Evolutionary conservation across 2,113 vertebrate species (phyloP).

Genomic region (Collichthys lucidus): DNA sequence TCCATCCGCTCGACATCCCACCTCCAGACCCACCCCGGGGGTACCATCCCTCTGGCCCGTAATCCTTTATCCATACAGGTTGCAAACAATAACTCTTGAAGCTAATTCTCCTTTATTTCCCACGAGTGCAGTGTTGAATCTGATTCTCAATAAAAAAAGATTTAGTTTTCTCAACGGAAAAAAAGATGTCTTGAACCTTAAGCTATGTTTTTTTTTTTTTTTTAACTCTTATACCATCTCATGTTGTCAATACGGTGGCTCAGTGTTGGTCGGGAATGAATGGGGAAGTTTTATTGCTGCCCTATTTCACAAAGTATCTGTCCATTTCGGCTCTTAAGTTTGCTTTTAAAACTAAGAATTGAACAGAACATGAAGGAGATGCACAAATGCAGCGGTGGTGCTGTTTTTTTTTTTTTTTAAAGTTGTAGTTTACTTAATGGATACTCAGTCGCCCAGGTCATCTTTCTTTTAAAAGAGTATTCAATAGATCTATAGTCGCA

Average conservation of each 20-base stretch:
- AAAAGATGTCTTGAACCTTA: constrained; percentile 47
- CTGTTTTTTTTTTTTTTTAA: not conserved
- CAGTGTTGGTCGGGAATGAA: constrained; percentile 23
- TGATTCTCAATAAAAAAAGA: constrained; percentile 66
- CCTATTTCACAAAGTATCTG: constrained; percentile 36
- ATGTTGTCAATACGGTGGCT: constrained; percentile 19
- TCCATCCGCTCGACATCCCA: constrained; percentile 39
- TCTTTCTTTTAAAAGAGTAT: no score
- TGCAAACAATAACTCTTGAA: constrained; percentile 64
- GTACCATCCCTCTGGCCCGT: constrained; percentile 38
- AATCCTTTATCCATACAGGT: constrained; percentile 50
- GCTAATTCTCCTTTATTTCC: constrained; percentile 80
- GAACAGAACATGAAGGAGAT: constrained; percentile 23
- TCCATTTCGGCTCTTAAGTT: constrained; percentile 9
- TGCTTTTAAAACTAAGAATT: constrained; percentile 45
- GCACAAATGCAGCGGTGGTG: not conserved
- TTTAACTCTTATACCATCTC: constrained; percentile 40
- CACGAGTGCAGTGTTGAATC: constrained; percentile 40
- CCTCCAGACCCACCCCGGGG: constrained; percentile 57
- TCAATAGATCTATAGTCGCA: constrained; percentile 23
- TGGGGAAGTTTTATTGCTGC: constrained; percentile 41
- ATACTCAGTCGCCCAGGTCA: no score
- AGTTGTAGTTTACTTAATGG: constrained; percentile 32
- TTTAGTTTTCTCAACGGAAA: constrained; percentile 55
- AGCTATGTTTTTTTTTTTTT: constrained; percentile 46